Base-by-base conservation (phyloP, 2,113 vertebrate genomes). In the Lampris megalopsis region DNA sequence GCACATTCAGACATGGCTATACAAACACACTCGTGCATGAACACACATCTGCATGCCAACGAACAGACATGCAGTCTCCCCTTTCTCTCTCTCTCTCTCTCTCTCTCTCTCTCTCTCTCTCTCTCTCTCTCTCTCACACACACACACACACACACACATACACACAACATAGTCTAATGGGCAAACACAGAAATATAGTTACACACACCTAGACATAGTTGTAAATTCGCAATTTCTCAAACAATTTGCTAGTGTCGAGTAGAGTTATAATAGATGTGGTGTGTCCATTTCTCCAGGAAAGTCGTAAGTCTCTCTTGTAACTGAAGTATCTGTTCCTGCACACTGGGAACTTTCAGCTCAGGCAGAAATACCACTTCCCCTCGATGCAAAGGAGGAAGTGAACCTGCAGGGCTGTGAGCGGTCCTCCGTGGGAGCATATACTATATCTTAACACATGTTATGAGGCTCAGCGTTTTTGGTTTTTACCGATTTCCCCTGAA, bases 111-210 rank as follows among this genome's bases (percentile, higher is more conserved):
- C 24, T 24, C 24, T 24, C 24, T 24, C 24, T 24, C 24, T 24
- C 24, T 24, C 24, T 24, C 24, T 24, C 24, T 24, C 24, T 24
- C 24, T 24, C 24, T 24, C 24, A n/a, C n/a, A n/a, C n/a, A n/a
- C 38, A 5, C 47, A 64, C 66, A 66, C 78, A 58, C 75, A 70
- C 61, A 35, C 68, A 71, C 68, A 64, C 62, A 43, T n/a, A 83
- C 43, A 45, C 2, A 45, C 43, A 45, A 45, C 43, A 45, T 45
- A 4, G 3, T 45, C 43, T 4, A 5, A 45, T 45, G 43, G 43
- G 24, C 24, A 24, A 24, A 24, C 24, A 24, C 24, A 24, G 24
- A 24, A 24, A 24, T 24, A 24, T 45, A 45, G 43, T 35, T n/a
- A 40, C 58, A 24, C 11, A 54, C 13, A 5, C 52, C 11, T 11